Conservation (phyloP, 1,140 invertebrate genomes). For the Tetramorium simillimum region DNA sequence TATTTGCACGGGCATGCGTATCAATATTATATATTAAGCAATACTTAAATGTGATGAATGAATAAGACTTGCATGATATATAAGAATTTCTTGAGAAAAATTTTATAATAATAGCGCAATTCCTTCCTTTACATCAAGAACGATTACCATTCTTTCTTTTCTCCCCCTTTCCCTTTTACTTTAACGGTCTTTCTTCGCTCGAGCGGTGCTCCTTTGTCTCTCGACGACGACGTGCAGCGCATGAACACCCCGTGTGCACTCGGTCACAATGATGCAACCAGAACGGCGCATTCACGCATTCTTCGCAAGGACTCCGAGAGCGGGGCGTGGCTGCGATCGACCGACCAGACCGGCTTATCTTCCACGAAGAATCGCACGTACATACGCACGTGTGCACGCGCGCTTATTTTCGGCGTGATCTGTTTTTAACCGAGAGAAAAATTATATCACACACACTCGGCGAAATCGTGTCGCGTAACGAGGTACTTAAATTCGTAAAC, state of each 20-base stretch:
- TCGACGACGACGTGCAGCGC: background rate
- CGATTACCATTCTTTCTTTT: background rate
- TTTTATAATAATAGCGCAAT: background rate
- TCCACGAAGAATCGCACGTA: slow-evolving; percentile 15
- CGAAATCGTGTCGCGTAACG: slow-evolving; percentile 16
- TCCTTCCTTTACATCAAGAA: background rate
- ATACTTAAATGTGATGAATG: background rate
- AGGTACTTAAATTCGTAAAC: background rate
- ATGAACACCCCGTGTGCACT: slow-evolving; percentile 5
- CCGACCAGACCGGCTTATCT: slow-evolving; percentile 29
- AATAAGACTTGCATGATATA: background rate
- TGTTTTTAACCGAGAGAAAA: slow-evolving; percentile 27
- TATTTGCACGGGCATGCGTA: background rate
- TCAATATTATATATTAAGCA: background rate
- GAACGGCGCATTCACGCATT: slow-evolving; percentile 35
- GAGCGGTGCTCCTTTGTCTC: slow-evolving; percentile 29
- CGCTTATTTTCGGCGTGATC: slow-evolving; percentile 22
- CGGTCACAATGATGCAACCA: slow-evolving; percentile 12
- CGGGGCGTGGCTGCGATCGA: slow-evolving; percentile 23
- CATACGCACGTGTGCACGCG: background rate
- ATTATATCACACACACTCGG: background rate
- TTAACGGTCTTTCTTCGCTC: background rate
- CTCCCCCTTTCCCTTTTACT: background rate
- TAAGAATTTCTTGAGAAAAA: background rate
- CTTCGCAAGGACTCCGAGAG: slow-evolving; percentile 51